Evolutionary conservation across 2,888 invertebrate genomes (phyloP), one percentile per base, ranked within the genome.

Genomic region (Osmoderma eremita): DNA sequence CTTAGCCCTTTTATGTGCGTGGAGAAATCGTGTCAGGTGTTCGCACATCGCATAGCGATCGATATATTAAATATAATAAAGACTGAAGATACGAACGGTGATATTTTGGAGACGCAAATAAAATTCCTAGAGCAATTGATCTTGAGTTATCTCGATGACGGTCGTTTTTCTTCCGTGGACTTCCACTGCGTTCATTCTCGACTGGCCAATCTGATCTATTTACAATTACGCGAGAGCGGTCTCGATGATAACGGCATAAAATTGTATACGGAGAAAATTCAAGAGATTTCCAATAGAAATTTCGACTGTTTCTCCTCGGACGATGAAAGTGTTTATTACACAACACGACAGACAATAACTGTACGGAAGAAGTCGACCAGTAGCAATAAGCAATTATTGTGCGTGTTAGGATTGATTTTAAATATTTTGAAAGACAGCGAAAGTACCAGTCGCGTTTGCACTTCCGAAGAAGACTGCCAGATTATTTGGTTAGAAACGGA

Each of bases 101-200:
- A 87, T 68, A 84, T 86, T 0, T 78, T 91, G n/a, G 87, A 88
- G 75, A 85, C 86, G 0, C 90, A 91, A 82, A 85, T 89, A 0
- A 89, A 88, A 78, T 89, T 90, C 77, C 81, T 91, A 42, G 89
- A 90, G 77, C 86, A 88, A 70, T 85, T 91, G 2, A 88, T 91
- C 49, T 85, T 83, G 62, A 89, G 89, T 41, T 91, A 90, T 77
- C 88, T 88, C 85, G 88, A 88, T 70, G 91, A 91, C 77, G 82
- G 84, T 18, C 81, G 91, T 69, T 91, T 90, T 78, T 70, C 68
- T 6, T 79, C 84, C 3, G 83, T 84, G 13, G 87, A 91, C 77
- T 91, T 91, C 75, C 84, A 86, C 10, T 80, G 88, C 67, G 86
- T 88, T 41, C 91, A 91, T 77, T 87, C 88, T 0, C 82, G 91